Evolutionary conservation across 2,888 invertebrate species (phyloP).

Genomic region (Thysanoteuthis rhombus): DNA sequence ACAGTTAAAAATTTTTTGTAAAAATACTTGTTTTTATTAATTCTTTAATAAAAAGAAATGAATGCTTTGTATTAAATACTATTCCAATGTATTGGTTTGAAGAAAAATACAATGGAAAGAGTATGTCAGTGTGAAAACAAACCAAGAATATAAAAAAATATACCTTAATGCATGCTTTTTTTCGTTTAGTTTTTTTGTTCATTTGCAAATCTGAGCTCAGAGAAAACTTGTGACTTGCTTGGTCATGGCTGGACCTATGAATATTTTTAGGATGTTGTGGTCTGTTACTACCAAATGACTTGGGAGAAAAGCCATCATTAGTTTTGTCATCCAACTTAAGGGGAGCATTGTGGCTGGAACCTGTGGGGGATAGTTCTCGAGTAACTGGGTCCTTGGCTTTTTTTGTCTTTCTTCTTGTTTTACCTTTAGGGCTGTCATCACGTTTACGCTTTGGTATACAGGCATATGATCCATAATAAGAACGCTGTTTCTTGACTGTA

Average conservation of each 20-base stretch:
- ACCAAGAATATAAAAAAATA: background rate
- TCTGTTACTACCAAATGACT: background rate
- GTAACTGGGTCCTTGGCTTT: background rate
- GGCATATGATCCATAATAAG: conserved; percentile 22
- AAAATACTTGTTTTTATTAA: too few species aligned
- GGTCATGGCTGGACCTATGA: background rate
- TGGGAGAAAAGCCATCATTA: background rate
- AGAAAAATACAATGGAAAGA: background rate
- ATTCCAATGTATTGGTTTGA: too few species aligned
- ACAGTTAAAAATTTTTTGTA: too few species aligned
- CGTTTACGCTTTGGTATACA: background rate
- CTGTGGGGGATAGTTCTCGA: background rate
- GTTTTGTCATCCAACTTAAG: background rate
- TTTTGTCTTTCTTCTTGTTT: background rate
- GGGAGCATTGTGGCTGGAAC: background rate
- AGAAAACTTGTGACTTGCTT: background rate
- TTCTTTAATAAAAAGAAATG: too few species aligned
- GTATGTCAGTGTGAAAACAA: background rate
- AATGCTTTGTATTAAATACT: too few species aligned
- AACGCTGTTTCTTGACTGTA: background rate
- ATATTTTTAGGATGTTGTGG: background rate
- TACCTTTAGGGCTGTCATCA: background rate
- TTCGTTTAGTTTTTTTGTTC: background rate
- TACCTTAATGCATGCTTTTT: background rate
- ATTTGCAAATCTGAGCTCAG: background rate